These are phyloP conservation scores for Drosophila colorata DNA, from an alignment of 2,888 invertebrate species.

Conservation along the genomic window DNA sequence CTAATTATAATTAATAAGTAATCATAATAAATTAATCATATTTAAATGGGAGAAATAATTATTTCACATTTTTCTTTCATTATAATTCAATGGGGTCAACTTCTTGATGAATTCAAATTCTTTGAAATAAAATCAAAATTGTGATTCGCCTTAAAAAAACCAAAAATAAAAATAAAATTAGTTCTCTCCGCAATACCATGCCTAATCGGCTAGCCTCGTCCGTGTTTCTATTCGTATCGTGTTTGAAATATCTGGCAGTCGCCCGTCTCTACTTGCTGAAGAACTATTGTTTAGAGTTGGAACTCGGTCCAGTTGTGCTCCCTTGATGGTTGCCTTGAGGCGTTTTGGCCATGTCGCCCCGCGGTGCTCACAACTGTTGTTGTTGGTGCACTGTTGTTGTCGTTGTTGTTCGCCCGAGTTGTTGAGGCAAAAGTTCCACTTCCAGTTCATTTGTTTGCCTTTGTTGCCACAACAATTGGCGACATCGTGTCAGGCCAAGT, in stretches of 20 bases:
- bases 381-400: slow-evolving; percentile 20
- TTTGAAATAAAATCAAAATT: neutral
- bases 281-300: slow-evolving; percentile 39
- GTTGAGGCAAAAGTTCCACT: slow-evolving; percentile 60
- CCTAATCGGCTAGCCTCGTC: neutral
- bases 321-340: slow-evolving; percentile 59
- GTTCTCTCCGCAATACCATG: too few species aligned
- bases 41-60: too few species aligned
- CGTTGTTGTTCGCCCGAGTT: slow-evolving; percentile 22
- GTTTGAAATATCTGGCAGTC: neutral
- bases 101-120: neutral
- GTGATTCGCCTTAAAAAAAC: too few species aligned
- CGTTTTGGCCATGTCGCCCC: slow-evolving; percentile 51
- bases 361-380: slow-evolving; percentile 60
- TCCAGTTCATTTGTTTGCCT: slow-evolving; percentile 67
- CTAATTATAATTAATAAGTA: too few species aligned
- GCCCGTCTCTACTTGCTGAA: slow-evolving; percentile 20
- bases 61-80: too few species aligned
- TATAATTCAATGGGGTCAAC: too few species aligned
- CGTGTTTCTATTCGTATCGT: neutral
- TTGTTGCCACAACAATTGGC: slow-evolving; percentile 79
- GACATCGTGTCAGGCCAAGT: slow-evolving; percentile 72
- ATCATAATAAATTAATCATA: too few species aligned
- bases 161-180: too few species aligned
- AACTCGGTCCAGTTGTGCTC: slow-evolving; percentile 52